Percentiles rank a stretch among this genome's conserved stretches.
Evolutionary conservation across 2,797 vertebrate genomes (phyloP).

Genomic region (Malurus splendens): DNA sequence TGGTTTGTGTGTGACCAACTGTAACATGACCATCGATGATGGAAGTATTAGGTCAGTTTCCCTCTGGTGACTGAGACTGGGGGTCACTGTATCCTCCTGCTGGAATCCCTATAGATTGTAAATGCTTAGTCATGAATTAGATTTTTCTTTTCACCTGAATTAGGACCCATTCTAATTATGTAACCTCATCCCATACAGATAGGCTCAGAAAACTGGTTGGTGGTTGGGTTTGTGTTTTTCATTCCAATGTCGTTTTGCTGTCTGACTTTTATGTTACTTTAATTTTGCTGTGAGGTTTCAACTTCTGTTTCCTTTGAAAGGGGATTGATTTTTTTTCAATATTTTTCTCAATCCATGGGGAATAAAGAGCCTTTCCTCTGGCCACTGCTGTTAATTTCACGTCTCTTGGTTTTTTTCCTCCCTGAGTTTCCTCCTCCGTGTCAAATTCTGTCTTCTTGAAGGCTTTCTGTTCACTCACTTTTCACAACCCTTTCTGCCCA

Average conservation of each 20-base stretch:
- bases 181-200: background rate
- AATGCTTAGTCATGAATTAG: background rate
- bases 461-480: background rate
- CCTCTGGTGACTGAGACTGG: background rate
- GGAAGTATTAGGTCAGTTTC: background rate
- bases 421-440: background rate
- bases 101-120: background rate
- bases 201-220: background rate
- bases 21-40: background rate
- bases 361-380: background rate
- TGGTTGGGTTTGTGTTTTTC: background rate
- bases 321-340: accelerated
- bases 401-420: background rate
- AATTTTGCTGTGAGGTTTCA: background rate
- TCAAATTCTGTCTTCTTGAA: background rate
- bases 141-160: background rate
- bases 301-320: background rate
- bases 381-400: background rate
- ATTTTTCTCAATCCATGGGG: background rate
- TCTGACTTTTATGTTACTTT: background rate
- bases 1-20: background rate
- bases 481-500: background rate
- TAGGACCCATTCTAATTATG: background rate
- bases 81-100: background rate
- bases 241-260: background rate